Evolutionary conservation across 2,888 invertebrate species (phyloP).

Genomic region (Mellilla xanthometata): DNA sequence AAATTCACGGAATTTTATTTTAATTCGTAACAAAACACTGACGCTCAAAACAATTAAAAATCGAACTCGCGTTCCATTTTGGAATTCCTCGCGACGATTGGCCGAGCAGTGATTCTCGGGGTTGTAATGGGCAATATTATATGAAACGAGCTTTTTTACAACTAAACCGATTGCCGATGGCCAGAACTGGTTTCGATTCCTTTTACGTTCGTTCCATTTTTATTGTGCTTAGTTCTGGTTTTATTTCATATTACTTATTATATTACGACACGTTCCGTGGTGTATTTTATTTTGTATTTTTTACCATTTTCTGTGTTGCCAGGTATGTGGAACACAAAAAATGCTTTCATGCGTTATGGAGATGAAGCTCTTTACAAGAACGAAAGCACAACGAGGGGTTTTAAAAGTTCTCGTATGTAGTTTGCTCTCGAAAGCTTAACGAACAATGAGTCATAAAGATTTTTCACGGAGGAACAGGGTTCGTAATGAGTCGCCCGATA

Average conservation of each 20-base stretch:
- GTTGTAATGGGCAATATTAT: slow-evolving; percentile 80
- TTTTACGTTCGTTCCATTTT: slow-evolving; percentile 69
- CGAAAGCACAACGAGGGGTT: slow-evolving; percentile 6
- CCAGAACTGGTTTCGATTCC: slow-evolving; percentile 71
- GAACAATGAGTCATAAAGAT: slow-evolving; percentile 76
- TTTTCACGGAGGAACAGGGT: slow-evolving; percentile 58
- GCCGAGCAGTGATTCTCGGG: slow-evolving; percentile 72
- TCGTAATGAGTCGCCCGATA: slow-evolving; percentile 74
- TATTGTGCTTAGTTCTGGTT: slow-evolving; percentile 68
- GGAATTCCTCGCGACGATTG: slow-evolving; percentile 67
- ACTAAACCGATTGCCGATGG: slow-evolving; percentile 69
- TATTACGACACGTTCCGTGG: slow-evolving; percentile 63
- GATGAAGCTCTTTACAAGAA: slow-evolving; percentile 21
- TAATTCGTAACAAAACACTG: slow-evolving; percentile 53
- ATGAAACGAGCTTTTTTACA: slow-evolving; percentile 79
- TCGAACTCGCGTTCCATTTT: slow-evolving; percentile 63
- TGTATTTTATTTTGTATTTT: slow-evolving; percentile 44
- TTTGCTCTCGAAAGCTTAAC: slow-evolving; percentile 55
- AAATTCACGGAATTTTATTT: slow-evolving; percentile 50
- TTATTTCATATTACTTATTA: slow-evolving; percentile 71
- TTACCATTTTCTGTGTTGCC: slow-evolving; percentile 29
- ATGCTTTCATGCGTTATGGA: slow-evolving; percentile 16
- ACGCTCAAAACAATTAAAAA: slow-evolving; percentile 74
- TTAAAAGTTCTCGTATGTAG: slow-evolving; percentile 41
- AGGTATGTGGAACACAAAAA: slow-evolving; percentile 9